Conservation (phyloP, 1,140 invertebrate genomes). For the Leptestheria dahalacensis region DNA sequence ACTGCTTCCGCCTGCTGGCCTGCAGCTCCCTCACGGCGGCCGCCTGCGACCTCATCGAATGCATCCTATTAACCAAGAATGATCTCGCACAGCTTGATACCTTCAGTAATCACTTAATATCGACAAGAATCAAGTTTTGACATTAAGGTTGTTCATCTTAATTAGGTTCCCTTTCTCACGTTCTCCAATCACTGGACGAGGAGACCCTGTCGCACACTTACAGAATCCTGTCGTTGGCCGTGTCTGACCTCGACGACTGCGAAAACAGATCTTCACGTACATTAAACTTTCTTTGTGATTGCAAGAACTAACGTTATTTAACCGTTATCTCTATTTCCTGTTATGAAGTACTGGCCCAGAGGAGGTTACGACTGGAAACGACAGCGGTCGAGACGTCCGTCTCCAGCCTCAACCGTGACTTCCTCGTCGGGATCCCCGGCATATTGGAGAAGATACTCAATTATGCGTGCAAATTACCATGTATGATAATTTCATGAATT, state of each 20-base stretch:
- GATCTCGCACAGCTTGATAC: slow-evolving; percentile 6
- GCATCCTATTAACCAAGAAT: slow-evolving; percentile 11
- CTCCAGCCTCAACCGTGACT: slow-evolving; percentile 14
- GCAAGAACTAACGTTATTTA: no score
- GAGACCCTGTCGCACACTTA: slow-evolving; percentile 11
- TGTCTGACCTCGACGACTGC: slow-evolving; percentile 13
- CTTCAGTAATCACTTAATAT: slow-evolving; percentile 1
- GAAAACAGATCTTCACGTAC: slow-evolving; percentile 14
- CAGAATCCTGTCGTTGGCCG: slow-evolving; percentile 5
- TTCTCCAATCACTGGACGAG: slow-evolving; percentile 8
- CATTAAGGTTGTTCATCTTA: background rate
- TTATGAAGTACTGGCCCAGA: slow-evolving; percentile 9
- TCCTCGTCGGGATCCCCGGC: slow-evolving; percentile 13
- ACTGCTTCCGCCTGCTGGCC: slow-evolving; percentile 11
- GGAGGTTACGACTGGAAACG: slow-evolving; percentile 7
- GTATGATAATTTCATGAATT: slow-evolving; percentile 1
- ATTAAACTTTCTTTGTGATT: no score
- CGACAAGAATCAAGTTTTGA: background rate
- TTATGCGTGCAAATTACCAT: slow-evolving; percentile 15
- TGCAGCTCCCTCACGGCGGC: slow-evolving; percentile 3
- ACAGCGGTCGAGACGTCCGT: slow-evolving; percentile 3
- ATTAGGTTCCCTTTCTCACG: slow-evolving; percentile 1
- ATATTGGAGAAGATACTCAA: slow-evolving; percentile 13
- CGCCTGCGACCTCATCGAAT: slow-evolving; percentile 13
- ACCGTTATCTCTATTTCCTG: no score